Percentiles rank a stretch among this genome's conserved stretches.
These are phyloP conservation scores for Pomacea canaliculata DNA, from an alignment of 2,888 invertebrate species.

Conservation along the genomic window DNA sequence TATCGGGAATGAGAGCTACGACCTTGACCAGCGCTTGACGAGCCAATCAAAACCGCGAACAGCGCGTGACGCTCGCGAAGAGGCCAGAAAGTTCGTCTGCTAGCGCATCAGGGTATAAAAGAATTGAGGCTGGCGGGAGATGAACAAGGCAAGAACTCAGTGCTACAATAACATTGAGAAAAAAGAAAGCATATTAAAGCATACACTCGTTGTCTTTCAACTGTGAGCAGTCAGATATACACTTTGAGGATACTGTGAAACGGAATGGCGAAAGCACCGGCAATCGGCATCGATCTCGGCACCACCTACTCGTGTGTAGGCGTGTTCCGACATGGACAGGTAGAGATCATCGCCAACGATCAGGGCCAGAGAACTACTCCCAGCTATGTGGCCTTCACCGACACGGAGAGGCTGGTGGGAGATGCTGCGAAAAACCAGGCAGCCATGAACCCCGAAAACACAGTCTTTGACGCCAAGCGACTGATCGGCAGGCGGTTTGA, in stretches of 20 bases:
- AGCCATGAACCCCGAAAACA: slow-evolving; percentile 80
- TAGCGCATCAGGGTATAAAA: too few species aligned
- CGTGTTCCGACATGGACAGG: slow-evolving; percentile 70
- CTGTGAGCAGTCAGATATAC: too few species aligned
- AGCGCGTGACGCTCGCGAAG: too few species aligned
- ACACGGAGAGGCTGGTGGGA: slow-evolving; percentile 70
- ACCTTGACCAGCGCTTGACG: too few species aligned
- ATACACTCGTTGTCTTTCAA: not conserved
- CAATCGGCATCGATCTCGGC: slow-evolving; percentile 89
- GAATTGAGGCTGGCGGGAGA: too few species aligned
- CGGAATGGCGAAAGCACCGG: slow-evolving; percentile 41
- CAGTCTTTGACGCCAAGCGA: slow-evolving; percentile 72
- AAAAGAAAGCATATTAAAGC: not conserved
- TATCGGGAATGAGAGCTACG: too few species aligned
- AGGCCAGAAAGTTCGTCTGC: too few species aligned
- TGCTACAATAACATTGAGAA: too few species aligned
- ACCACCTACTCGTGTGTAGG: slow-evolving; percentile 80
- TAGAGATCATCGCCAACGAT: slow-evolving; percentile 72
- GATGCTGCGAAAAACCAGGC: slow-evolving; percentile 72
- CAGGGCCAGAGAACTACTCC: slow-evolving; percentile 80
- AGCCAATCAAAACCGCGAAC: too few species aligned
- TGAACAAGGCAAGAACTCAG: too few species aligned
- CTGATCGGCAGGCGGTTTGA: slow-evolving; percentile 57
- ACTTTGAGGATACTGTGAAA: not conserved
- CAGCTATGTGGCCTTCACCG: slow-evolving; percentile 80